Evolutionary conservation across 2,888 invertebrate genomes (phyloP), one percentile per base, ranked within the genome.

Genomic region (Drosophila leonis): DNA sequence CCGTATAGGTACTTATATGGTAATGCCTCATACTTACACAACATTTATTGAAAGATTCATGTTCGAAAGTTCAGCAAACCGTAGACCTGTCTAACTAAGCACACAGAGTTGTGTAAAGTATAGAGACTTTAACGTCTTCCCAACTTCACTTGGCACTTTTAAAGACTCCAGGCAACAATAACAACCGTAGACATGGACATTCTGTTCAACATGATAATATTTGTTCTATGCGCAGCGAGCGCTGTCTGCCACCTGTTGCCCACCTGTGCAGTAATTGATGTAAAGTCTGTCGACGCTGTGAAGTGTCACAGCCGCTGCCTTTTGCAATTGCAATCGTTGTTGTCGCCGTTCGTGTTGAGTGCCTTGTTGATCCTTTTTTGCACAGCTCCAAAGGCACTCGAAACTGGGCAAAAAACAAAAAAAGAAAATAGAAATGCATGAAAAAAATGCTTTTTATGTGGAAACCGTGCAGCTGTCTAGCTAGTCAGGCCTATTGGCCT

Each of bases 241-340:
- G 6, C 39, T 33, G 29, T 24, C 52, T 66, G 67, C 67, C 76
- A 89, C 86, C 77, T 80, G 89, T 80, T 78, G 72, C 51, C 59
- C 71, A 79, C 65, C 83, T 72, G 80, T 49, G 80, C 71, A 71
- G 78, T 89, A 89, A 87, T 82, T 89, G 85, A 87, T 89, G 90
- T 75, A 83, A 85, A 84, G 35, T 80, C 81, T 88, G 83, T 80
- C 75, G 61, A 46, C 61, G 65, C 56, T 83, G 78, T 69, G 72
- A 86, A 86, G 70, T 83, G 84, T 74, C 87, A 73, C 87, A 89
- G 75, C 68, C 78, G 61, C 65, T 75, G 78, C 55, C 71, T 56
- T 41, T 61, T 20, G 54, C 55, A 31, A 46, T 63, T 65, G 70
- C 41, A 48, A 42, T 46, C 46, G 49, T 62, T 62, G 49, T 13